Evolutionary conservation across 2,797 vertebrate genomes (phyloP).

Genomic region (Cuculus canorus): DNA sequence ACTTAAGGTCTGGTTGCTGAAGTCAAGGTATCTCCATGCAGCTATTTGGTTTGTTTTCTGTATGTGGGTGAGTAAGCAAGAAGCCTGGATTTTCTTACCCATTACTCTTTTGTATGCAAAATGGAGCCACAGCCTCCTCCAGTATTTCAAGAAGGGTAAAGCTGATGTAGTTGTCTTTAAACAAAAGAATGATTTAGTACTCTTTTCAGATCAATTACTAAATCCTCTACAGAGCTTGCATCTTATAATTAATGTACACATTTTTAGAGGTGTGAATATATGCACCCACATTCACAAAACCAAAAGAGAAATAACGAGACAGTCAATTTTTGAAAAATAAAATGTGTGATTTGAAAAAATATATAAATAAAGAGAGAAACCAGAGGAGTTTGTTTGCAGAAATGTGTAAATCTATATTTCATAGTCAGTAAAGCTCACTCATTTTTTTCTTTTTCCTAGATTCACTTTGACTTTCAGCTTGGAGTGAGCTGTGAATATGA

Average conservation of each 20-base stretch:
- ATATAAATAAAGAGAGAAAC: background rate
- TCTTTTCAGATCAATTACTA: background rate
- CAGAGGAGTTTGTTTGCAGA: background rate
- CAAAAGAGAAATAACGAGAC: background rate
- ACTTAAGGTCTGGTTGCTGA: background rate
- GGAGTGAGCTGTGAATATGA: background rate
- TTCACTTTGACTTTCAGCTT: background rate
- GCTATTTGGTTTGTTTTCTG: background rate
- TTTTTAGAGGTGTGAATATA: background rate
- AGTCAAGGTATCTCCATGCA: background rate
- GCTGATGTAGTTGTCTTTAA: accelerated
- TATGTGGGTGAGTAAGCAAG: background rate
- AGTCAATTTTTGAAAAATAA: background rate
- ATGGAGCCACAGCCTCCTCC: background rate
- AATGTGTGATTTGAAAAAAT: background rate
- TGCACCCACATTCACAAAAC: background rate
- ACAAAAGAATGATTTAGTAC: accelerated
- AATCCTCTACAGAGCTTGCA: background rate
- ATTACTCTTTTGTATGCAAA: background rate
- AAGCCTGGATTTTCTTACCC: background rate
- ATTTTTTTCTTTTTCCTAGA: background rate
- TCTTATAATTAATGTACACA: background rate
- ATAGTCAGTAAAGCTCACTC: background rate
- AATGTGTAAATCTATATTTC: background rate
- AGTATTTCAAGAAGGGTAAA: background rate